Base-by-base conservation (phyloP, 2,888 invertebrate species). In the Aporophyla nigra region DNA sequence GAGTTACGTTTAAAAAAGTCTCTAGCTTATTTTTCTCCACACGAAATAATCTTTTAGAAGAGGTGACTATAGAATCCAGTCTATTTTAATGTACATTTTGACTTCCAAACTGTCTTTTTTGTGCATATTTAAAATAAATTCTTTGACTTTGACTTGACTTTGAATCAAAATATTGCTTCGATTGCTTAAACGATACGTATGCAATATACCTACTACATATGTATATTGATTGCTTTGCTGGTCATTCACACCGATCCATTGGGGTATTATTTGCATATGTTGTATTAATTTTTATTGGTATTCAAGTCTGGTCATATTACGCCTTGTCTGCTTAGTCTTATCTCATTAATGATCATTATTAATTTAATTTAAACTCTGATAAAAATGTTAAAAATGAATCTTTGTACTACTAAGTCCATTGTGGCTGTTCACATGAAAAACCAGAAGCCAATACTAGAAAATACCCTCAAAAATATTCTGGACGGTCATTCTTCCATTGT, bases 181-280 rank as follows among this genome's bases (percentile, higher is more conserved):
- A 46, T 12, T 46, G 12, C 43, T 46, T 9, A 9, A 0, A 43
- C 43, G n/a, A 43, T 43, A 46, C 10, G 5, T 12, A 46, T 46
- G 10, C 43, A 46, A 46, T 46, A 79, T 62, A 63, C 3, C 33
- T 80, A n/a, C n/a, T n/a, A n/a, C n/a, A n/a, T n/a, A n/a, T n/a
- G n/a, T n/a, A n/a, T n/a, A n/a, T n/a, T 76, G 46, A 53, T 24
- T 46, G 5, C 19, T 49, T 27, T 53, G n/a, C n/a, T 61, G 53
- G 53, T 14, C 71, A 71, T 76, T 54, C 21, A 54, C 46, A 56
- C 14, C 56, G 56, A n/a, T 19, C 7, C n/a, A 40, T 27, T 16
- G 63, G 12, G 16, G 33, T 53, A 16, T 2, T 16, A 27, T 21
- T 21, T 76, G 19, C 10, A 3, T 16, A 43, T 33, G n/a, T 14